A percentile compares a stretch with the other conserved stretches of the same genome.
These are phyloP conservation scores for Cranoglanis bouderius DNA, from an alignment of 2,113 vertebrate species.

Conservation along the genomic window DNA sequence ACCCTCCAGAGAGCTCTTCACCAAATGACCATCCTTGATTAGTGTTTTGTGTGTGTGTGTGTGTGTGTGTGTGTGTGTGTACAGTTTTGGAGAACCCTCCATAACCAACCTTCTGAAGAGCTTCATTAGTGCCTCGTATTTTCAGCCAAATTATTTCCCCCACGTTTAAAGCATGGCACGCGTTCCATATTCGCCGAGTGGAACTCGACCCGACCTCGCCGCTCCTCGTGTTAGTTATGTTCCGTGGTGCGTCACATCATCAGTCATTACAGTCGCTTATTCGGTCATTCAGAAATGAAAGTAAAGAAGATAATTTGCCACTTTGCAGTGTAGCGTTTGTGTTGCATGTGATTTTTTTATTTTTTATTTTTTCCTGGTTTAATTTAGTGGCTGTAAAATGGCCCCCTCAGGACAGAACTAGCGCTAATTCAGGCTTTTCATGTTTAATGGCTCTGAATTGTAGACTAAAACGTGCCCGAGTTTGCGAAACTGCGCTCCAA, in stretches of 20 bases:
- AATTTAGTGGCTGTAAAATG: not conserved
- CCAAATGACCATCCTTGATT: not conserved
- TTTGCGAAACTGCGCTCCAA: not conserved
- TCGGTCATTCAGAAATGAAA: not conserved
- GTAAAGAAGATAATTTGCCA: not conserved
- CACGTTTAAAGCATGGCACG: not conserved
- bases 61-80: constrained; percentile 4
- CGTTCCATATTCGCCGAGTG: not conserved
- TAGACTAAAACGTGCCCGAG: not conserved
- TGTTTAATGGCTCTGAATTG: constrained; percentile 6
- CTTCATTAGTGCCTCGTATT: constrained; percentile 28
- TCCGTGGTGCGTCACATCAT: not conserved
- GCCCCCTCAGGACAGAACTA: not conserved
- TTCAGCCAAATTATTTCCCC: constrained; percentile 12
- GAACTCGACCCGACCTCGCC: not conserved
- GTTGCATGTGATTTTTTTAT: not conserved
- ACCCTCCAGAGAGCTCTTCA: not conserved
- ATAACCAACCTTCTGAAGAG: constrained; percentile 30
- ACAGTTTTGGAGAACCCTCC: constrained; percentile 27
- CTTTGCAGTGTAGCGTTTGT: not conserved
- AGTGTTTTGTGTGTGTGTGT: not conserved
- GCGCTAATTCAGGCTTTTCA: not conserved
- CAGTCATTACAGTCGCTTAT: not conserved
- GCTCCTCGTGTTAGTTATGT: not conserved
- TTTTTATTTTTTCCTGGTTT: not conserved